These are phyloP conservation scores for Periophthalmus magnuspinnatus DNA, from an alignment of 2,797 vertebrate genomes.

Conservation along the genomic window DNA sequence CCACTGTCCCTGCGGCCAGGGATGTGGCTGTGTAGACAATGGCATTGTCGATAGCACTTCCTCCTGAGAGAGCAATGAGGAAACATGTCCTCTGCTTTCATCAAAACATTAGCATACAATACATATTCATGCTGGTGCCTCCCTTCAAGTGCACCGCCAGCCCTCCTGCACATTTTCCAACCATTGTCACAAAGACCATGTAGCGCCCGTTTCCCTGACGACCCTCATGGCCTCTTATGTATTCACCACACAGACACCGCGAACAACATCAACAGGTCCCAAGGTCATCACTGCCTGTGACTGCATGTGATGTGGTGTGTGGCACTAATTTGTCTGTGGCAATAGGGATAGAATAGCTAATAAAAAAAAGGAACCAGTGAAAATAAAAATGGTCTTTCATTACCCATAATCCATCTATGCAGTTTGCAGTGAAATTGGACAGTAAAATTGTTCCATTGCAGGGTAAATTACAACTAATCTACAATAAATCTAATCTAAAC, in stretches of 20 bases:
- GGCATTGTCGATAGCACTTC: slow-evolving; percentile 55
- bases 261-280: slow-evolving; percentile 71
- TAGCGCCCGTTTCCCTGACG: slow-evolving; percentile 45
- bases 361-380: slow-evolving; percentile 22
- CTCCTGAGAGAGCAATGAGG: slow-evolving; percentile 47
- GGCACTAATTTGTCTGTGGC: slow-evolving; percentile 21
- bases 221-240: slow-evolving; percentile 55
- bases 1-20: slow-evolving; percentile 41
- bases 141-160: slow-evolving; percentile 47
- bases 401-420: not conserved
- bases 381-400: slow-evolving; percentile 13
- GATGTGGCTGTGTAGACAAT: slow-evolving; percentile 48
- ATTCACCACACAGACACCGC: slow-evolving; percentile 49
- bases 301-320: slow-evolving; percentile 25
- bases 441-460: not conserved
- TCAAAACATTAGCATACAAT: slow-evolving; percentile 74
- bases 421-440: not conserved
- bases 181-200: slow-evolving; percentile 59
- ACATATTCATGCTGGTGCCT: slow-evolving; percentile 71
- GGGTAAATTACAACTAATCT: not conserved
- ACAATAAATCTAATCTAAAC: not conserved
- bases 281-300: slow-evolving; percentile 61
- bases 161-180: slow-evolving; percentile 55
- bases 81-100: slow-evolving; percentile 63
- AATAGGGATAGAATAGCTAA: slow-evolving; percentile 14